A percentile compares a stretch with the other conserved stretches of the same genome.
Conservation (phyloP, 2,113 vertebrate genomes). For the Aleadryas rufinucha region DNA sequence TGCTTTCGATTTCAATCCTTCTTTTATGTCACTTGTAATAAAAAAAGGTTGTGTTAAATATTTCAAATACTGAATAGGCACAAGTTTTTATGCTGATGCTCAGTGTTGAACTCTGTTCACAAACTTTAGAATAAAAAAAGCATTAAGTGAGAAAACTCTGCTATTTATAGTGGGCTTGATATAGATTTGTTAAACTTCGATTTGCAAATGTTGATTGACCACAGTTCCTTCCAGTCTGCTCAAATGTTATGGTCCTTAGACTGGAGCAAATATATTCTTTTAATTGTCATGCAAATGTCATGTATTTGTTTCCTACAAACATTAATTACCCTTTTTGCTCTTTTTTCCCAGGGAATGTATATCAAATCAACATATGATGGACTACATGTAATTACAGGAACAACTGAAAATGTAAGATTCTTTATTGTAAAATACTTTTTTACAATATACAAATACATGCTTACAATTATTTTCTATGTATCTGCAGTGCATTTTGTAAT, state of each 20-base stretch:
- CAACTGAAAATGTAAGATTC: constrained; percentile 79
- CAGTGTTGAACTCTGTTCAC: neutral
- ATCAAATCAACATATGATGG: constrained; percentile 84
- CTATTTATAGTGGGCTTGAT: neutral
- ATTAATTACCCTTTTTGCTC: neutral
- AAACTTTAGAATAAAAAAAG: neutral
- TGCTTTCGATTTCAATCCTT: neutral
- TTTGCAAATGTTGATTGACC: neutral
- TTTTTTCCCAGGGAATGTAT: constrained; percentile 76
- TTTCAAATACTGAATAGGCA: neutral
- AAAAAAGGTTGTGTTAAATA: neutral
- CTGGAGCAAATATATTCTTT: neutral
- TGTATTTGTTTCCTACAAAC: neutral
- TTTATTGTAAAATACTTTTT: neutral
- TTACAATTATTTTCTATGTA: neutral
- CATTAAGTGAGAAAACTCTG: neutral
- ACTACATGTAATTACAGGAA: constrained; percentile 80
- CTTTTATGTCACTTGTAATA: neutral
- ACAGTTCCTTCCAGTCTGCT: neutral
- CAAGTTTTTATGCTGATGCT: neutral
- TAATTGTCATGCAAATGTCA: neutral
- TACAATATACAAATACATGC: no score
- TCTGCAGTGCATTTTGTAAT: neutral
- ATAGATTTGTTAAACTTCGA: neutral
- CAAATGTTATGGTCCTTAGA: neutral